Conservation (phyloP, 2,797 vertebrate species). For the Pogonophryne albipinna region DNA sequence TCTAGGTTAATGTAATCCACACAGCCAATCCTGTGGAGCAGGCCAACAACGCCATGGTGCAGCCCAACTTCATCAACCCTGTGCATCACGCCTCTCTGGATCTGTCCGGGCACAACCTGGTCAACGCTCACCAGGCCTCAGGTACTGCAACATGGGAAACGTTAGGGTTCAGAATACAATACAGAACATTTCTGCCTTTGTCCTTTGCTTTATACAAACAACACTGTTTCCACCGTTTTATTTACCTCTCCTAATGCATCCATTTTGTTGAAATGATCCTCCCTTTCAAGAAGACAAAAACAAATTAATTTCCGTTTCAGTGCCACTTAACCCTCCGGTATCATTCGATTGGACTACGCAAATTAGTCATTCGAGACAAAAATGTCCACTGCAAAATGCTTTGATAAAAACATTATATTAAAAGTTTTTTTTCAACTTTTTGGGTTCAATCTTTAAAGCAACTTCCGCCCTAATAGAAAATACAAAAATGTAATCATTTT, state of each 20-base stretch:
- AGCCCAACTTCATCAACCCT: conserved; percentile 95
- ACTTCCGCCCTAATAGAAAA: too few relatives aligned
- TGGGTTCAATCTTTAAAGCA: too few relatives aligned
- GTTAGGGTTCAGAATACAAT: not conserved
- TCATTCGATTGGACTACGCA: too few relatives aligned
- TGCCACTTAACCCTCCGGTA: not conserved
- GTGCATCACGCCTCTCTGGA: conserved; percentile 95
- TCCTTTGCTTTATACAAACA: not conserved
- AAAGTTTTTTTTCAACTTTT: too few relatives aligned
- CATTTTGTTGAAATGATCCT: not conserved
- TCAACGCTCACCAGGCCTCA: conserved; percentile 93
- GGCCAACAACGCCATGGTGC: conserved; percentile 91
- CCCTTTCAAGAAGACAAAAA: not conserved
- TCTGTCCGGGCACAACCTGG: conserved; percentile 95
- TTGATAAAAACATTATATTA: too few relatives aligned
- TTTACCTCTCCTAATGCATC: not conserved
- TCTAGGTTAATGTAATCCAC: conserved; percentile 97
- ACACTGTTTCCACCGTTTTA: not conserved
- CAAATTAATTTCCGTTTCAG: not conserved
- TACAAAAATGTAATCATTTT: too few relatives aligned
- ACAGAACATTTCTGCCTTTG: not conserved
- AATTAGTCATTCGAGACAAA: too few relatives aligned
- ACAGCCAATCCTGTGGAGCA: conserved; percentile 92
- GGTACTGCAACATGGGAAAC: conserved; percentile 80
- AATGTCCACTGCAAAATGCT: too few relatives aligned